These are phyloP conservation scores for Drosophila lacicola DNA, from an alignment of 2,888 invertebrate genomes.

Conservation along the genomic window DNA sequence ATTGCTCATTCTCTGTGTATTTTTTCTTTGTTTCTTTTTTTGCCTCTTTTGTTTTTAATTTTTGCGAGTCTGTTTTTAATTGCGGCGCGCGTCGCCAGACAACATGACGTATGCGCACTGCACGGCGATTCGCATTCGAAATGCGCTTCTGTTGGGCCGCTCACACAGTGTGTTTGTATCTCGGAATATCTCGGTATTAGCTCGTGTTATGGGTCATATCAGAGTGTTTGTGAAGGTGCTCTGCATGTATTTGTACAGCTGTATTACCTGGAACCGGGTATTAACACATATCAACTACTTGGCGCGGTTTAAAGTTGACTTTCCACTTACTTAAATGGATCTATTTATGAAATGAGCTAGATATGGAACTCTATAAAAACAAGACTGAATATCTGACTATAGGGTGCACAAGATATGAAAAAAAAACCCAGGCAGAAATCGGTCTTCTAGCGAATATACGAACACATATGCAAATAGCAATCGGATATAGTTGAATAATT, in stretches of 20 bases:
- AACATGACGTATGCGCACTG: slow-evolving; percentile 75
- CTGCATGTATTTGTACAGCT: slow-evolving; percentile 16
- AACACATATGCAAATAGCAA: too few species aligned
- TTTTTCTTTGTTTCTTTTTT: background rate
- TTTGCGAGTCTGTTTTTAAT: slow-evolving; percentile 27
- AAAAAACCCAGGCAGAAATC: background rate
- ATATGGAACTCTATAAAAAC: background rate
- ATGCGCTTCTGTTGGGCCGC: slow-evolving; percentile 20
- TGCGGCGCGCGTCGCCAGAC: slow-evolving; percentile 53
- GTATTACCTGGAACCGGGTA: slow-evolving; percentile 40
- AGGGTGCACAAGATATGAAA: background rate
- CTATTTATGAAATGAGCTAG: background rate
- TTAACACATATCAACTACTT: slow-evolving; percentile 5
- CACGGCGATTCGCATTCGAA: slow-evolving; percentile 59
- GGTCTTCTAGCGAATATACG: too few species aligned
- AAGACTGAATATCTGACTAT: background rate
- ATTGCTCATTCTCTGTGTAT: slow-evolving; percentile 9
- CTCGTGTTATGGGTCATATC: background rate
- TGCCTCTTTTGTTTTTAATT: slow-evolving; percentile 23
- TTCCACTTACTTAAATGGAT: slow-evolving; percentile 11
- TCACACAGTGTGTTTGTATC: background rate
- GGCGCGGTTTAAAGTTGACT: slow-evolving; percentile 10
- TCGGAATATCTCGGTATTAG: slow-evolving; percentile 22
- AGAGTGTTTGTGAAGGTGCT: slow-evolving; percentile 2
- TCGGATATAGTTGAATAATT: too few species aligned